Percentiles rank a stretch among this genome's conserved stretches.
Conservation (phyloP, 2,888 invertebrate species). For the Hecatera dysodea region DNA sequence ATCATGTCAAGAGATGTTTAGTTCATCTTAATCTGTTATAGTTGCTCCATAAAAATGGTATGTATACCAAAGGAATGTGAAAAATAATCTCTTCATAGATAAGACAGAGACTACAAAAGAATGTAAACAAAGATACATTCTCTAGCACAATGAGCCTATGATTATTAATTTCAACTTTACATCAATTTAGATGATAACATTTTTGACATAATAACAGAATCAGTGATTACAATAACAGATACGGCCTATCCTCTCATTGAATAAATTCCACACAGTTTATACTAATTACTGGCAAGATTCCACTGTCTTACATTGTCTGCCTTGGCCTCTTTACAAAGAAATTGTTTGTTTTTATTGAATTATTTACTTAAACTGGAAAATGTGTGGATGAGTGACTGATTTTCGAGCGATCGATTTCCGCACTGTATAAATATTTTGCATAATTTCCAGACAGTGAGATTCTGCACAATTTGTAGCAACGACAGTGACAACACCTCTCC, state of each 20-base stretch:
- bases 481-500: not conserved
- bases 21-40: slow-evolving; percentile 13
- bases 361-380: slow-evolving; percentile 22
- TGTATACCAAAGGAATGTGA: slow-evolving; percentile 45
- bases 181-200: slow-evolving; percentile 42
- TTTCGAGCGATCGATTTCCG: not conserved
- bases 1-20: slow-evolving; percentile 21
- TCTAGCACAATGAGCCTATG: slow-evolving; percentile 16
- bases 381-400: not conserved
- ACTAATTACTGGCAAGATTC: slow-evolving; percentile 53
- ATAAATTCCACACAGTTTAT: slow-evolving; percentile 40
- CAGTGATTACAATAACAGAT: slow-evolving; percentile 50
- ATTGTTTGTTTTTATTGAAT: slow-evolving; percentile 40
- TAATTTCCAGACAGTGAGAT: not conserved
- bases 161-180: slow-evolving; percentile 29
- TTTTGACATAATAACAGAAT: slow-evolving; percentile 36
- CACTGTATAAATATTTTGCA: not conserved
- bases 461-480: not conserved
- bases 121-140: slow-evolving; percentile 25
- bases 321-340: slow-evolving; percentile 54
- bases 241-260: slow-evolving; percentile 29
- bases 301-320: slow-evolving; percentile 30
- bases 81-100: slow-evolving; percentile 58
- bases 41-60: slow-evolving; percentile 40
- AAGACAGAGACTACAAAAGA: slow-evolving; percentile 34